Evolutionary conservation across 2,113 vertebrate genomes (phyloP).

Genomic region (Brachionichthys hirsutus): DNA sequence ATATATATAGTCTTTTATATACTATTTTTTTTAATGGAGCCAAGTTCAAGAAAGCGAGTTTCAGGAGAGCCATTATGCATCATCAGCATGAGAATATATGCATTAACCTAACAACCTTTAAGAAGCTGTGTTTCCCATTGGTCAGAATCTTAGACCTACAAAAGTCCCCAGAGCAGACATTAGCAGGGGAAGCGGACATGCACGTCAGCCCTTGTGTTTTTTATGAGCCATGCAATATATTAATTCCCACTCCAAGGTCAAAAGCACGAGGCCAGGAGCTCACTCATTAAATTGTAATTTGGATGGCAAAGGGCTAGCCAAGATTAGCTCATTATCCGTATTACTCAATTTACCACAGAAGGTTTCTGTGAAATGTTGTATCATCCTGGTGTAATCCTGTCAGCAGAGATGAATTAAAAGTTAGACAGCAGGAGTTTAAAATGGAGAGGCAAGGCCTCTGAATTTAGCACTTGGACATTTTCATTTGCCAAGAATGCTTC

Average conservation of each 20-base stretch:
- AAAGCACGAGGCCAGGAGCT: neutral
- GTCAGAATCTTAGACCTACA: too few species aligned
- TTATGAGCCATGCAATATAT: slow-evolving; percentile 10
- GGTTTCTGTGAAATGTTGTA: neutral
- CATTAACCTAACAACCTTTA: neutral
- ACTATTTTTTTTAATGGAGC: too few species aligned
- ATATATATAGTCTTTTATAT: too few species aligned
- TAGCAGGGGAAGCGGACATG: too few species aligned
- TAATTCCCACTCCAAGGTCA: slow-evolving; percentile 25
- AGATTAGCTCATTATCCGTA: slow-evolving; percentile 24
- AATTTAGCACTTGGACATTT: too few species aligned
- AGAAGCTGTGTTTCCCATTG: too few species aligned
- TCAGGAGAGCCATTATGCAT: too few species aligned
- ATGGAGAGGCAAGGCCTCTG: too few species aligned
- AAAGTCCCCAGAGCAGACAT: too few species aligned
- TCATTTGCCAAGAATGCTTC: too few species aligned
- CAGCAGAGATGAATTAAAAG: neutral
- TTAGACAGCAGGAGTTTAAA: too few species aligned
- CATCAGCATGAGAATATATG: neutral
- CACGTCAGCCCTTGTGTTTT: neutral
- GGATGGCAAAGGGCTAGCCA: slow-evolving; percentile 6
- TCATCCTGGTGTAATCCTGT: neutral
- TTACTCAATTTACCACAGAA: slow-evolving; percentile 16
- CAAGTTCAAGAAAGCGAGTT: too few species aligned
- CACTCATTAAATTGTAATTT: slow-evolving; percentile 33